Conservation (phyloP, 2,113 vertebrate species). For the Connochaetes taurinus region DNA sequence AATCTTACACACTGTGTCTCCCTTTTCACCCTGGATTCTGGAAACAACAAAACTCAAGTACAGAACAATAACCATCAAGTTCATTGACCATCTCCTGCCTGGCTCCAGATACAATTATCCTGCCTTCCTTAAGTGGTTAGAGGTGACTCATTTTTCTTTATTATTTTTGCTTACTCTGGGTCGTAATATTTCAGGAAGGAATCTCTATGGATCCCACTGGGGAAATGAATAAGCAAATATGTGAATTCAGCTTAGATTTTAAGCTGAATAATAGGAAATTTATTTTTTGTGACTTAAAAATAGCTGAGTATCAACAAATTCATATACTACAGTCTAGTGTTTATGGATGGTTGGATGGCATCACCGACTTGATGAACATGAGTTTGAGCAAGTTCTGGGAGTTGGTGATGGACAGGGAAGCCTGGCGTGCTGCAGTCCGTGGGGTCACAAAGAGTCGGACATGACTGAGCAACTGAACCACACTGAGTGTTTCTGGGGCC, state of each 20-base stretch:
- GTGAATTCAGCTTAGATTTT: background rate
- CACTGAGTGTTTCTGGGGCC: background rate
- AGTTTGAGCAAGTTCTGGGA: background rate
- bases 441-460: accelerated
- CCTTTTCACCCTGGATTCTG: background rate
- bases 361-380: background rate
- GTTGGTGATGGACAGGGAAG: background rate
- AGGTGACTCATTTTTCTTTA: background rate
- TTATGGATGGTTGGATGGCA: background rate
- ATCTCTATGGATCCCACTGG: background rate
- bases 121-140: background rate
- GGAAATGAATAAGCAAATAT: background rate
- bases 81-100: background rate
- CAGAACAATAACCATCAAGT: background rate
- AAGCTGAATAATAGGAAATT: background rate
- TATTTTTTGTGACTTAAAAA: background rate
- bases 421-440: background rate
- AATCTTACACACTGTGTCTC: background rate
- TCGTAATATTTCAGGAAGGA: background rate
- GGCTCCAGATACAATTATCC: background rate
- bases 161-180: background rate
- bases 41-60: background rate
- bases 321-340: background rate
- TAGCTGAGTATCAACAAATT: background rate
- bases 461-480: background rate